Base-by-base conservation (phyloP, 1,140 invertebrate species). In the Venustaconcha ellipsiformis region DNA sequence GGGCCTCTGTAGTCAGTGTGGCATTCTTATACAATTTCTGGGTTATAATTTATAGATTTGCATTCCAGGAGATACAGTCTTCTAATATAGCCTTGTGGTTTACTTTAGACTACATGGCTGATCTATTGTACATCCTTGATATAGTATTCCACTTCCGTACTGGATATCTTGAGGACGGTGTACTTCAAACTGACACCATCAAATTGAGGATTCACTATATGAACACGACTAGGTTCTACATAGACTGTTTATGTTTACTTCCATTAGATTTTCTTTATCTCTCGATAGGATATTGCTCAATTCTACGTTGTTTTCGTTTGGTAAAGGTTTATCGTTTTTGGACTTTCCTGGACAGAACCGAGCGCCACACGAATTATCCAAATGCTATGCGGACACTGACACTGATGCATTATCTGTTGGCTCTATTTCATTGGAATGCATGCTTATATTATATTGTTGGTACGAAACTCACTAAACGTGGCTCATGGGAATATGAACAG, bases 401-500 rank as follows among this genome's bases (percentile, higher is more conserved):
- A 86, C 92, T 99, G 83, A 95, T 98, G 88, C 97, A 99, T 92
- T 98, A 98, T 92, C 93, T 99, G 84, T 92, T 99, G 91, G 96
- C 98, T 90, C 97, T 99, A 90, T 99, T 99, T 92, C 98, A 99
- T 92, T 99, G 97, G 97, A 99, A 99, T 91, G 97, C 97, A 82
- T 99, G 97, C 92, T 92, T 99, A 87, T 98, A 97, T 92, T 95
- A 98, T 92, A 81, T 88, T 18, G 82, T 89, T 57, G 84, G 82
- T 20, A 72, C 60, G 20, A 70, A 75, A 30, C 59, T 76, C 48
- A 68, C 80, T 14, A 59, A 78, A 55, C 60, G 48, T 37, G 57
- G 57, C 23, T 76, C 75, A 37, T 73, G 60, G 37, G 37, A 48
- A 48, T 48, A 6, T 48, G 37, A 48, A 48, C 37, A 48, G 37